phyloP scores from a whole-genome alignment of 2,888 invertebrate genomes.

The Tricholauxania praeusta region DNA sequence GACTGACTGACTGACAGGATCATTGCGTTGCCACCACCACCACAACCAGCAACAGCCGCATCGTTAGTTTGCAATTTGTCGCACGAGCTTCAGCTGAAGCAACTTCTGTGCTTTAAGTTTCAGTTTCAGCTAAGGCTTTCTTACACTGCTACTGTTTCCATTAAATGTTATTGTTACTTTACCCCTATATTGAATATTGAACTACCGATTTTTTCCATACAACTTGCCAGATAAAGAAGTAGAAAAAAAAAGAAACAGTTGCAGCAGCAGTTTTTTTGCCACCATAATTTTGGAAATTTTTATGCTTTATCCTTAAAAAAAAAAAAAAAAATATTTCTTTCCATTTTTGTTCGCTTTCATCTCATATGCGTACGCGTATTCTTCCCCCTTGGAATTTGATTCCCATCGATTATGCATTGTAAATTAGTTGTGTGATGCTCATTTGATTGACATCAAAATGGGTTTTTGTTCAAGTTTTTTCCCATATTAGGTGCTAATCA shows the following conservation, averaged over 20 bases:
- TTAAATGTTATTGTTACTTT: not conserved
- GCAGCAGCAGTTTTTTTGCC: not conserved
- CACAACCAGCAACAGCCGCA: not conserved
- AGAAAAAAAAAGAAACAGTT: conserved; percentile 8
- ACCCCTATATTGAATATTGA: not conserved
- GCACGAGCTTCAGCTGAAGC: conserved; percentile 34
- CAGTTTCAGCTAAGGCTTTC: not conserved
- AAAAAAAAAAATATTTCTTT: not conserved
- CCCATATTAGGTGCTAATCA: too few species aligned
- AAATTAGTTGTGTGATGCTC: conserved; percentile 52
- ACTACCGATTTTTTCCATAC: too few species aligned
- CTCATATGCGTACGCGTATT: not conserved
- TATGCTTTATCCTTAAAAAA: not conserved
- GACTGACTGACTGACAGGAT: conserved; percentile 5
- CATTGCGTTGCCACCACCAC: not conserved
- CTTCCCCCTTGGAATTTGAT: conserved; percentile 45
- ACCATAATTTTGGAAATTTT: not conserved
- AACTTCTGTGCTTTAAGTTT: not conserved
- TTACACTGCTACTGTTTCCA: conserved; percentile 24
- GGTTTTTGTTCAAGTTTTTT: conserved; percentile 33
- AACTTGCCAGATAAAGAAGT: too few species aligned
- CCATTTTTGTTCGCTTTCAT: not conserved
- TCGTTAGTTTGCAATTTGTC: conserved; percentile 44
- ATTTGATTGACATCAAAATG: conserved; percentile 56
- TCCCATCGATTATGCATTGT: conserved; percentile 59